Conservation (phyloP, 2,888 invertebrate genomes). For the Chrysolina haemoptera region DNA sequence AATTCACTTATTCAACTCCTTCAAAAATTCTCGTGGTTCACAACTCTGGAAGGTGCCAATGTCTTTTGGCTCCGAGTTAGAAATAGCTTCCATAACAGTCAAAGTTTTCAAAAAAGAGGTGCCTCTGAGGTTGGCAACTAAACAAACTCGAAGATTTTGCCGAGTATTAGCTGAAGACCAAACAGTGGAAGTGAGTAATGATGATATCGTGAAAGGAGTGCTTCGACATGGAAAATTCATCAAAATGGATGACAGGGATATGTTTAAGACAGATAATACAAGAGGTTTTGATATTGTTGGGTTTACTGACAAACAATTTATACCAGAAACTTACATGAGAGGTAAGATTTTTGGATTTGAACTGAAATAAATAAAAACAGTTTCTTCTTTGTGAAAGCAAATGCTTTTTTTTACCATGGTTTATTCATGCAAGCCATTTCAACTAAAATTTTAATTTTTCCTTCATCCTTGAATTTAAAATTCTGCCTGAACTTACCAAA, state of each 20-base stretch:
- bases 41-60: constrained; percentile 53
- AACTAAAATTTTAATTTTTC: no score
- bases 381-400: no score
- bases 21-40: constrained; percentile 45
- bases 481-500: no score
- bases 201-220: constrained; percentile 47
- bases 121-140: constrained; percentile 41
- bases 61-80: constrained; percentile 42
- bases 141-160: constrained; percentile 4
- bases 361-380: neutral
- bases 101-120: constrained; percentile 44
- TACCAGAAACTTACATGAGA: constrained; percentile 47
- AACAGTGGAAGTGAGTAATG: constrained; percentile 38
- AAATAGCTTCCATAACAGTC: constrained; percentile 44
- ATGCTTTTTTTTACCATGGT: no score
- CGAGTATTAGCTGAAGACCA: constrained; percentile 48
- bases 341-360: constrained; percentile 27
- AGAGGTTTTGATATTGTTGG: constrained; percentile 51
- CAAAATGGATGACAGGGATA: constrained; percentile 47
- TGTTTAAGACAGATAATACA: constrained; percentile 50
- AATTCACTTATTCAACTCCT: constrained; percentile 46
- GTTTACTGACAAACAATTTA: constrained; percentile 47
- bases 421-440: no score
- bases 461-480: no score
- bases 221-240: constrained; percentile 50